These are phyloP conservation scores for Rhipidura dahli DNA, from an alignment of 2,113 vertebrate species.

Conservation along the genomic window DNA sequence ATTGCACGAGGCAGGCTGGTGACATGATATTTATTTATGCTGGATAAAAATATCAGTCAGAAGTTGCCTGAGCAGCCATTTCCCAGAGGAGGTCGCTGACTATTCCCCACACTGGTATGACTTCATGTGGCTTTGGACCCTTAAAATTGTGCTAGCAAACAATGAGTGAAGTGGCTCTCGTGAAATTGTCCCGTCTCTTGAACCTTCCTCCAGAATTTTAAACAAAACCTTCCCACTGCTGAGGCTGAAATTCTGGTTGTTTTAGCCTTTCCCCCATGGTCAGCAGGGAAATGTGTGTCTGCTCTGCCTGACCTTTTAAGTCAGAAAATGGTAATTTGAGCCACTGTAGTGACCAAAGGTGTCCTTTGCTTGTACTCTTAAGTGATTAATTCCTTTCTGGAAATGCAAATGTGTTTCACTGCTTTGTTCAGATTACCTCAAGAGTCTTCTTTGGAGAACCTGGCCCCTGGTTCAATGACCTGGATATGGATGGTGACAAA, in stretches of 20 bases:
- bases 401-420: not conserved
- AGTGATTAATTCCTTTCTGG: not conserved
- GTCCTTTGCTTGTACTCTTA: not conserved
- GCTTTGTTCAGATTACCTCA: constrained; percentile 84
- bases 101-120: not conserved
- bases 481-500: constrained; percentile 97
- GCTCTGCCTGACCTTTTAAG: not conserved
- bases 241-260: not conserved
- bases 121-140: not conserved
- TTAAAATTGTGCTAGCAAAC: not conserved
- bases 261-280: not conserved
- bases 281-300: not conserved
- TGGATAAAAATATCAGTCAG: constrained; percentile 2
- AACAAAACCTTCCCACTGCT: not conserved
- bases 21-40: constrained; percentile 7
- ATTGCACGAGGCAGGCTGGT: not conserved
- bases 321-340: not conserved
- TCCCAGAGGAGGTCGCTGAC: not conserved
- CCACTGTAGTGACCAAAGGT: not conserved
- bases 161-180: not conserved
- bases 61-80: not conserved
- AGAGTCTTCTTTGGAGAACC: constrained; percentile 97
- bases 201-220: constrained; percentile 4
- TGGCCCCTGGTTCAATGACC: constrained; percentile 91
- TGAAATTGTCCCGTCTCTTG: fast-evolving